Base-by-base conservation (phyloP, 2,797 vertebrate genomes). In the Choloepus didactylus region DNA sequence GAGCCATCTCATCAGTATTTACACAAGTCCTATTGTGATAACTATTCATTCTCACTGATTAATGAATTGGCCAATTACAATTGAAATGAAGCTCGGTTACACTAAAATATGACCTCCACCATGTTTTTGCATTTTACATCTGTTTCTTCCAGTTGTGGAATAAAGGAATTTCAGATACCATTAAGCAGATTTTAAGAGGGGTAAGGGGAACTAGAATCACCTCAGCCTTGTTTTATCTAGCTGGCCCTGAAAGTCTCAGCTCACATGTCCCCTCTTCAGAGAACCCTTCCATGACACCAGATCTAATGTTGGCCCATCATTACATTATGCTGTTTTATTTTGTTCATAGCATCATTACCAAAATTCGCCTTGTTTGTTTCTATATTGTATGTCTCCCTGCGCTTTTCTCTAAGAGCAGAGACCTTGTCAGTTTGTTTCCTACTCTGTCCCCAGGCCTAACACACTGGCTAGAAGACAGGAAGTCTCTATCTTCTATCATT, bases 111-210 rank as follows among this genome's bases (percentile, higher is more conserved):
- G 72, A 89, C 49, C 21, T 60, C 72, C 9, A 16, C 21, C 46
- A 46, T 23, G 25, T 27, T 64, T 70, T 60, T 31, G 10, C 3
- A 69, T 86, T 77, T 73, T 67, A 77, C 87, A 10, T 82, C 11
- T 81, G 21, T 67, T 91, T 96, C 38, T 93, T 73, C 29, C 41
- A 54, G 3, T 46, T 77, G 44, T 25, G 31, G 31, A 29, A 25
- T 35, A 56, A 62, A 56, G 10, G 54, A 77, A 12, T 90, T 92
- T 96, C 56, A 86, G 54, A 89, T 75, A 56, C 46, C 35, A 54
- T 3, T 21, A 72, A 51, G 16, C 5, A 41, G 82, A 16, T 49
- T 81, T 72, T 41, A 44, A 66, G 31, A 21, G 1, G 4, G 59
- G 70, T 59, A 81, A 70, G 6, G 2, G 3, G 2, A 70, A 14